Conservation (phyloP, 2,113 vertebrate species). For the Ageneiosus marmoratus region DNA sequence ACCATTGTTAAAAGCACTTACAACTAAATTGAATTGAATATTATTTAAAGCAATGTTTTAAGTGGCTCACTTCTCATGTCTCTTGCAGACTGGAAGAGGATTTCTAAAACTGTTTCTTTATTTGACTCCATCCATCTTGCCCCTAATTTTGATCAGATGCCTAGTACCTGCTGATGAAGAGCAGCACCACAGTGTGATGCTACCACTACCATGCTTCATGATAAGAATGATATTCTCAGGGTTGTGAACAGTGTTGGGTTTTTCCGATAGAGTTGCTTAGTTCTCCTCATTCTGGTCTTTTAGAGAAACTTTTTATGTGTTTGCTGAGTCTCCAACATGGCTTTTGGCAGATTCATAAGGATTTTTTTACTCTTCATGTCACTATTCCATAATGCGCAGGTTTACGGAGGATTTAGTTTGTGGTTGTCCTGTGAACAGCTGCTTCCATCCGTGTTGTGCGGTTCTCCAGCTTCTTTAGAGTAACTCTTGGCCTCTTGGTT, state of each 20-base stretch:
- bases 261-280: neutral
- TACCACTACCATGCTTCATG: neutral
- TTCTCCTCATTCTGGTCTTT: too few species aligned
- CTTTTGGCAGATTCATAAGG: neutral
- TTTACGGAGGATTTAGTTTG: neutral
- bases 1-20: too few species aligned
- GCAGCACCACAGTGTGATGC: too few species aligned
- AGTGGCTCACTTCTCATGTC: neutral
- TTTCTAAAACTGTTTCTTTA: neutral
- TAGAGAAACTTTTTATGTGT: neutral
- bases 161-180: neutral
- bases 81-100: neutral
- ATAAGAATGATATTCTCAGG: neutral
- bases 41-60: neutral
- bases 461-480: neutral
- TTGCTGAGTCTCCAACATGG: neutral
- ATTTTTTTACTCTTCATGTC: neutral
- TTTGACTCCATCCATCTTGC: neutral
- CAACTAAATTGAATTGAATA: too few species aligned
- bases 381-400: neutral
- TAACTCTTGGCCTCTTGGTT: neutral
- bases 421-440: neutral
- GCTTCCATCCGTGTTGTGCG: neutral
- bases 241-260: neutral
- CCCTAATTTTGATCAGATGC: neutral